Evolutionary conservation across 2,888 invertebrate species (phyloP), one percentile per base, ranked within the genome.

Genomic region (Drosophila recens): DNA sequence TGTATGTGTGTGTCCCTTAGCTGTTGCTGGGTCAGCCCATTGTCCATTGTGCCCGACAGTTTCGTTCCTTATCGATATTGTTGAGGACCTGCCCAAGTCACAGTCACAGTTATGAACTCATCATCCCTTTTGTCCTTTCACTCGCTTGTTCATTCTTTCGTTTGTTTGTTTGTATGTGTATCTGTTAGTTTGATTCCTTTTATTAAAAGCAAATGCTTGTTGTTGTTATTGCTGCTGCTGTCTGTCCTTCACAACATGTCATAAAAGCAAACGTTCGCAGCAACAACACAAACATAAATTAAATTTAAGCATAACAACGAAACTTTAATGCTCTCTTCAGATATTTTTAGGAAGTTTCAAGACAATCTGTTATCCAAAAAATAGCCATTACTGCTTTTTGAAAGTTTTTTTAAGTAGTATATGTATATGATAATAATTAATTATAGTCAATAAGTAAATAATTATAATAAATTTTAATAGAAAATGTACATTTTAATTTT

Each of bases 211-310:
- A 74, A 75, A 68, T 75, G 67, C 57, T 57, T 51, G 63, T 48
- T 53, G 57, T 38, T 56, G 23, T 33, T 34, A 27, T 27, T 42
- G 20, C 53, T 45, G 33, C 34, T 15, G 56, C 33, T 64, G 59
- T 63, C 64, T 79, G 90, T 82, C 87, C 89, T 88, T 89, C 82
- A 81, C 58, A 54, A 66, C 67, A 72, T 90, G 80, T 74, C 83
- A 82, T 88, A 88, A 79, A 82, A 68, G 67, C 88, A 63, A 57
- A 67, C 63, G 63, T 5, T 62, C 57, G 27, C 63, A 51, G 30
- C 57, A 49, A 51, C 51, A 77, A 27, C 20, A 48, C 36, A 30
- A 8, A 27, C 8, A 8, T 27, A 30, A 2, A 48, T 4, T 15
- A 40, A 27, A 40, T 3, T 36, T 15, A 11, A 9, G 9, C 2